These are phyloP conservation scores for Drosophila quadrilineata DNA, from an alignment of 1,140 invertebrate species.

Conservation along the genomic window DNA sequence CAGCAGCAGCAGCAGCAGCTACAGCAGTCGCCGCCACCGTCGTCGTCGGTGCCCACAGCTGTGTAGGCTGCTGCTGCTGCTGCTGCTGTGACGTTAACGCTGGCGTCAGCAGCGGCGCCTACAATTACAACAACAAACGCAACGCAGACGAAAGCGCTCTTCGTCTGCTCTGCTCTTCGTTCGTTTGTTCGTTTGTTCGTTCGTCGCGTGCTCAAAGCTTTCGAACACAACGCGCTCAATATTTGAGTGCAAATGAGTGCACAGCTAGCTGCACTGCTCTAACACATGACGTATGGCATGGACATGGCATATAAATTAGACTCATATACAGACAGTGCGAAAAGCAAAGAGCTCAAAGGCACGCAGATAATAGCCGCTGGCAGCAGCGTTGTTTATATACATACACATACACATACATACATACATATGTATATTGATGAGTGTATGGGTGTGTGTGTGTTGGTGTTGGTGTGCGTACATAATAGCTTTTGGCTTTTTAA, in stretches of 20 bases:
- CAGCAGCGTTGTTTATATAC: slow-evolving; percentile 5
- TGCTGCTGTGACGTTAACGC: slow-evolving; percentile 3
- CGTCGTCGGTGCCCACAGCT: slow-evolving; percentile 12
- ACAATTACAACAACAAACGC: slow-evolving; percentile 50
- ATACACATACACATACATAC: neutral
- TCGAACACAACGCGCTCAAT: neutral
- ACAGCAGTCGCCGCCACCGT: slow-evolving; percentile 4
- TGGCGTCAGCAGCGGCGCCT: slow-evolving; percentile 25
- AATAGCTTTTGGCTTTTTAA: slow-evolving; percentile 49
- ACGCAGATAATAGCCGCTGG: slow-evolving; percentile 13
- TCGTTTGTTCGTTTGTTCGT: slow-evolving; percentile 12
- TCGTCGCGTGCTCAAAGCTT: neutral
- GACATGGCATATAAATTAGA: neutral
- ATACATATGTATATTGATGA: neutral
- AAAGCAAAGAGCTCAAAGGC: slow-evolving; percentile 38
- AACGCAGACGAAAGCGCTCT: slow-evolving; percentile 15
- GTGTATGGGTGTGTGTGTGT: neutral
- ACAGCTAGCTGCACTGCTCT: slow-evolving; percentile 37
- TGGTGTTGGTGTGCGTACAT: slow-evolving; percentile 10
- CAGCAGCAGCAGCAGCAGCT: no score
- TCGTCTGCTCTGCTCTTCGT: neutral
- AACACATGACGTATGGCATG: neutral
- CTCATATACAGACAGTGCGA: slow-evolving; percentile 6
- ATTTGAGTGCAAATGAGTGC: slow-evolving; percentile 24
- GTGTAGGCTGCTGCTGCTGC: slow-evolving; percentile 19